Evolutionary conservation across 2,888 invertebrate species (phyloP).

Genomic region (Argyresthia albistria): DNA sequence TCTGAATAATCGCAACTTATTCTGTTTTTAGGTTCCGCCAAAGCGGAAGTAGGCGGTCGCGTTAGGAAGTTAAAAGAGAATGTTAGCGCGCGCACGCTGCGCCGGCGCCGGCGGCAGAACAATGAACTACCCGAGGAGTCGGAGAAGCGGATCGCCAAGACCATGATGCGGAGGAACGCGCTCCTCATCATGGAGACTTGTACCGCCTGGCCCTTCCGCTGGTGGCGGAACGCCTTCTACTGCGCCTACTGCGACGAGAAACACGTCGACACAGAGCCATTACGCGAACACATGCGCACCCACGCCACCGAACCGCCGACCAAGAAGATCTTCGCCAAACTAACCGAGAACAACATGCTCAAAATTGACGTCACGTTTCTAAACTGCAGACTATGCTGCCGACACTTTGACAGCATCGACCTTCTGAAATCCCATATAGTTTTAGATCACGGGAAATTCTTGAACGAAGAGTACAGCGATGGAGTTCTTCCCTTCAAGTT

Average conservation of each 20-base stretch:
- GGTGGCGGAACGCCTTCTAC: conserved; percentile 51
- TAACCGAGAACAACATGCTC: conserved; percentile 58
- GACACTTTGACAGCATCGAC: conserved; percentile 28
- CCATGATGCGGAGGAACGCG: conserved; percentile 60
- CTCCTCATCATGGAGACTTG: conserved; percentile 47
- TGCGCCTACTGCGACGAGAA: conserved; percentile 55
- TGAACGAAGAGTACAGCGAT: conserved; percentile 40
- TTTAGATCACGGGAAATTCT: conserved; percentile 27
- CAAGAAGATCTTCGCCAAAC: conserved; percentile 43
- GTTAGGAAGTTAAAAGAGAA: conserved; percentile 54
- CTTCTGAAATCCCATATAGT: conserved; percentile 41
- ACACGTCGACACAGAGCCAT: conserved; percentile 34
- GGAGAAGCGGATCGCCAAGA: conserved; percentile 50
- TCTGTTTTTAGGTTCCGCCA: conserved; percentile 61
- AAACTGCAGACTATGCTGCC: conserved; percentile 39
- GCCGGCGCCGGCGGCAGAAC: conserved; percentile 53
- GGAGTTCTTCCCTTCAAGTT: conserved; percentile 57
- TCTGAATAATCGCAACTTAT: conserved; percentile 12
- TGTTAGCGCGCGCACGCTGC: conserved; percentile 56
- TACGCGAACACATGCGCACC: conserved; percentile 32
- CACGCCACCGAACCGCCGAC: conserved; percentile 39
- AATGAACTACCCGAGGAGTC: conserved; percentile 55
- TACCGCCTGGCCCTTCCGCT: conserved; percentile 60
- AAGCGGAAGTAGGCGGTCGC: conserved; percentile 20
- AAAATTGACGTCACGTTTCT: conserved; percentile 52